A percentile compares a stretch with the other conserved stretches of the same genome.
Evolutionary conservation across 2,113 vertebrate species (phyloP).

Genomic region (Stigmatopora argus): DNA sequence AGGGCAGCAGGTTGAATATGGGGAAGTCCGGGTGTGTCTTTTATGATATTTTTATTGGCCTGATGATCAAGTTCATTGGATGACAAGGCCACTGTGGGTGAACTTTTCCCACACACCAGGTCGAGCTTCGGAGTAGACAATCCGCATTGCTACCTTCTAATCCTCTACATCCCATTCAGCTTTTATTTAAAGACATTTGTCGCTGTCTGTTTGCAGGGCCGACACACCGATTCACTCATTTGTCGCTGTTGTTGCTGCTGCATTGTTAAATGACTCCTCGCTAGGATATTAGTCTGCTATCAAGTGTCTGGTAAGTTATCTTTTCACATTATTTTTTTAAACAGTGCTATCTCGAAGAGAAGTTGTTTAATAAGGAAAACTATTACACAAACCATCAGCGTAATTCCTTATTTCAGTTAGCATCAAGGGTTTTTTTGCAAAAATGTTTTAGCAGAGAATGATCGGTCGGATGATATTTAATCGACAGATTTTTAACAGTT

Average conservation of each 20-base stretch:
- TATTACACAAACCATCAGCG: neutral
- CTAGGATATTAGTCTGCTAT: neutral
- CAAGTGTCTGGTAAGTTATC: slow-evolving; percentile 7
- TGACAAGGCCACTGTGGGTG: neutral
- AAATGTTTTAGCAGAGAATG: neutral
- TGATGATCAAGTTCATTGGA: neutral
- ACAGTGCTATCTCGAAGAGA: neutral
- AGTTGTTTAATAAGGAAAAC: neutral
- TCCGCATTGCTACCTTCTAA: neutral
- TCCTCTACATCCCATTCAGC: neutral
- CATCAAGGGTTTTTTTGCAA: neutral
- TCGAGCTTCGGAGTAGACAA: neutral
- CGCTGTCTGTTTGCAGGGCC: neutral
- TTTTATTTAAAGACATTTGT: neutral
- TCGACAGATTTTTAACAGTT: too few relatives aligned
- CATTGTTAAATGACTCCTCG: slow-evolving; percentile 1
- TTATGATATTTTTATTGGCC: neutral
- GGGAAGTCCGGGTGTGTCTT: too few relatives aligned
- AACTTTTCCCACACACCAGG: neutral
- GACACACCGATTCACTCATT: neutral
- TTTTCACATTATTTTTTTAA: neutral
- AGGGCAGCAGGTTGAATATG: too few relatives aligned
- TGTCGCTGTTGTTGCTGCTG: neutral
- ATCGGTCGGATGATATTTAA: too few relatives aligned
- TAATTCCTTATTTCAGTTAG: neutral